phyloP scores from a whole-genome alignment of 1,140 invertebrate genomes.

The Drosophila punjabiensis region DNA sequence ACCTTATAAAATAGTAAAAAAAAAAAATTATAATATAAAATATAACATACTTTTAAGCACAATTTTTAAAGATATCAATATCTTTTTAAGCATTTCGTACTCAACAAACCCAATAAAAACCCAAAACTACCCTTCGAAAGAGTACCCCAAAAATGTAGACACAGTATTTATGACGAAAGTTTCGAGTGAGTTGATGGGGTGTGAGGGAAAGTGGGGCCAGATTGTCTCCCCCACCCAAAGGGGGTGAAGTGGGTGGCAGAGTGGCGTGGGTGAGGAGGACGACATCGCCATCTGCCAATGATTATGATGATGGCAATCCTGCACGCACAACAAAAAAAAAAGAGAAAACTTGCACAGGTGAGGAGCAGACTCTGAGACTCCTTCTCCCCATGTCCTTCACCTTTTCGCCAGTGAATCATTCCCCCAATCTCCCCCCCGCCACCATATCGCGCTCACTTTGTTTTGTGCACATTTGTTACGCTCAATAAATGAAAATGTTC shows the following conservation, averaged over 20 bases:
- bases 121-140: background rate
- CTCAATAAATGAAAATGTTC: constrained; percentile 83
- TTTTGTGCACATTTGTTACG: constrained; percentile 80
- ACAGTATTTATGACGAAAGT: constrained; percentile 72
- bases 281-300: constrained; percentile 57
- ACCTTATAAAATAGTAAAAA: no score
- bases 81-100: background rate
- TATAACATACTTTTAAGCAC: background rate
- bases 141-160: constrained; percentile 17
- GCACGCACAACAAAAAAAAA: constrained; percentile 60
- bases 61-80: background rate
- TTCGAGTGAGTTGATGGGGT: constrained; percentile 45
- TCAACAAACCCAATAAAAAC: background rate
- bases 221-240: constrained; percentile 22
- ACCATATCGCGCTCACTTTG: constrained; percentile 25
- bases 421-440: background rate
- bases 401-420: constrained; percentile 37
- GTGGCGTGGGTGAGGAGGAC: background rate
- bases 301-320: constrained; percentile 79
- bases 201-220: constrained; percentile 6
- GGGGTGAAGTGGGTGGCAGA: constrained; percentile 2
- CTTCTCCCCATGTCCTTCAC: constrained; percentile 49
- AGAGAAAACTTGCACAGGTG: constrained; percentile 36
- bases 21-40: no score
- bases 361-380: constrained; percentile 15